A percentile compares a stretch with the other conserved stretches of the same genome.
Evolutionary conservation across 1,140 invertebrate species (phyloP).

Genomic region (Capitella teleta): DNA sequence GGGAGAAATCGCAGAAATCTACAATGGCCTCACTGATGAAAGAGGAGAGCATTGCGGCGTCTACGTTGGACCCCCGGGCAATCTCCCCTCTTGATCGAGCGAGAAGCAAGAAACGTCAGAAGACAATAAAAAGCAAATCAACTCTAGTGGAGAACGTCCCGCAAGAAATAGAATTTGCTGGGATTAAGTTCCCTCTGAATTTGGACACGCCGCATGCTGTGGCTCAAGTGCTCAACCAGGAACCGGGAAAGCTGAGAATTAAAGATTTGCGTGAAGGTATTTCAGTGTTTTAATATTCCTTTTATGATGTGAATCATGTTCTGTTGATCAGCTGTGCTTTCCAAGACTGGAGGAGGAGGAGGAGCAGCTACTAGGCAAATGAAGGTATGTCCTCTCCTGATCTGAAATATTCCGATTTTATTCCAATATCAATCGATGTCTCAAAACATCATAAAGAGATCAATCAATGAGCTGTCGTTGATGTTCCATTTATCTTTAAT

Average conservation of each 20-base stretch:
- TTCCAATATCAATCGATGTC: no score
- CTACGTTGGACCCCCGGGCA: constrained; percentile 24
- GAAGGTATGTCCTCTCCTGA: constrained; percentile 26
- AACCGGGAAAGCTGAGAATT: constrained; percentile 32
- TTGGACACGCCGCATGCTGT: constrained; percentile 34
- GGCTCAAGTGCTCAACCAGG: constrained; percentile 32
- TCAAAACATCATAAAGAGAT: no score
- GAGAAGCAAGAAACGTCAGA: no score
- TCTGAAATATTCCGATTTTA: no score
- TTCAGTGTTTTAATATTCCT: no score
- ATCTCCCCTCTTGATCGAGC: constrained; percentile 30
- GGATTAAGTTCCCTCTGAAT: constrained; percentile 27
- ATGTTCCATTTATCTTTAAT: no score
- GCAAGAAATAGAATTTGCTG: constrained; percentile 27
- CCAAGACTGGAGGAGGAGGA: constrained; percentile 13
- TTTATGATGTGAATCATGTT: no score
- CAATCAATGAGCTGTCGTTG: no score
- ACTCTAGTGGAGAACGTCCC: no score
- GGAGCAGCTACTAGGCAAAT: constrained; percentile 25
- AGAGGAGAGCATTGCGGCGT: background rate
- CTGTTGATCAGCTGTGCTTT: no score
- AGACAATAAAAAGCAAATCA: no score
- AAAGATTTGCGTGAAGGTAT: constrained; percentile 37
- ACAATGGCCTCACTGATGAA: background rate
- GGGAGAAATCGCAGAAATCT: background rate